These are phyloP conservation scores for Drosophila paucipuncta DNA, from an alignment of 2,888 invertebrate species.

Conservation along the genomic window DNA sequence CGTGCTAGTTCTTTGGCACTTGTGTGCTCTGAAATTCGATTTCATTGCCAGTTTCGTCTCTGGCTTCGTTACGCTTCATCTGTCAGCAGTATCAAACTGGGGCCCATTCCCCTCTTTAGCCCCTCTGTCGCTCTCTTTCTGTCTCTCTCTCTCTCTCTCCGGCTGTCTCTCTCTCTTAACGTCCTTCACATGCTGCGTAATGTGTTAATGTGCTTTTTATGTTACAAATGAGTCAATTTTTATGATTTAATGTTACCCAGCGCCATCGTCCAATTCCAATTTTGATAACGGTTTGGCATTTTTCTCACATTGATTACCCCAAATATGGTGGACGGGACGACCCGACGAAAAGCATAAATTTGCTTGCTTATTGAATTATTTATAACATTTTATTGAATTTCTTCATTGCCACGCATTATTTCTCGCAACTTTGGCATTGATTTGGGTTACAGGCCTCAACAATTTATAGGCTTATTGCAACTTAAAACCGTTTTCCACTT, in stretches of 20 bases:
- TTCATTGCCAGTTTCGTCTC: constrained; percentile 35
- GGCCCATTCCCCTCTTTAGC: not conserved
- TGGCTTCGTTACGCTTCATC: constrained; percentile 58
- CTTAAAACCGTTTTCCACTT: constrained; percentile 32
- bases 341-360: constrained; percentile 56
- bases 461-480: constrained; percentile 39
- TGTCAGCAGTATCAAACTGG: constrained; percentile 55
- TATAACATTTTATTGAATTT: constrained; percentile 76
- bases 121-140: not conserved
- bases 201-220: constrained; percentile 84
- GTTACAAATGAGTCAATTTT: constrained; percentile 84
- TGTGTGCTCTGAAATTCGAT: constrained; percentile 51
- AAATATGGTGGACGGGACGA: constrained; percentile 15
- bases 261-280: constrained; percentile 50
- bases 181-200: constrained; percentile 57
- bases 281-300: constrained; percentile 77
- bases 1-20: constrained; percentile 43
- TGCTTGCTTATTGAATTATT: constrained; percentile 74
- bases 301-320: constrained; percentile 64
- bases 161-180: constrained; percentile 4
- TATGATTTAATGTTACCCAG: constrained; percentile 80
- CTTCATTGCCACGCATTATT: constrained; percentile 63
- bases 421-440: constrained; percentile 61
- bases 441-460: constrained; percentile 50
- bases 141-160: not conserved